Evolutionary conservation across 1,140 invertebrate genomes (phyloP).

Genomic region (Procambarus clarkii): DNA sequence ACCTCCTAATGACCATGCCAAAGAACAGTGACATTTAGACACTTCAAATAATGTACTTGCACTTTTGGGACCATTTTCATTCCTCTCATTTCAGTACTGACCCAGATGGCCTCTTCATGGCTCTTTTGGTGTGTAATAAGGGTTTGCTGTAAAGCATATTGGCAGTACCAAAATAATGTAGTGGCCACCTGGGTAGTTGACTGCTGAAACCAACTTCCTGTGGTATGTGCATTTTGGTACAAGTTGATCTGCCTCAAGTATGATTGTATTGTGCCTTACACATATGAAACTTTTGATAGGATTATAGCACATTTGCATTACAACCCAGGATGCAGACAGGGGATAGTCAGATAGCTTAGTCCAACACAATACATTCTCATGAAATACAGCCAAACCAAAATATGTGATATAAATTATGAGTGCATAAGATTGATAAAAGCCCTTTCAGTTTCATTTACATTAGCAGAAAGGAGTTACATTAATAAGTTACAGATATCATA

Average conservation of each 20-base stretch:
- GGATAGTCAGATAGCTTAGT: background rate
- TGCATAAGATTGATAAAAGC: background rate
- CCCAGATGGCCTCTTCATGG: background rate
- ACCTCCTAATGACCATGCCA: background rate
- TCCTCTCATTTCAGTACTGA: background rate
- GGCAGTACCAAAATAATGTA: background rate
- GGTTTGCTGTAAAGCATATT: background rate
- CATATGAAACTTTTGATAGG: background rate
- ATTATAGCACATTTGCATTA: background rate
- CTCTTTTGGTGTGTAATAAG: background rate
- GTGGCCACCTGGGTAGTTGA: background rate
- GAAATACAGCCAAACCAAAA: background rate
- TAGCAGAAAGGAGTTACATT: background rate
- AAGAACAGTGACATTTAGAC: background rate
- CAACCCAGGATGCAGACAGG: background rate
- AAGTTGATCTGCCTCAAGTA: slow-evolving; percentile 1
- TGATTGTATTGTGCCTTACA: slow-evolving; percentile 3
- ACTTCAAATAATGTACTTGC: background rate
- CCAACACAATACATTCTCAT: background rate
- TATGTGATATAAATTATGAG: background rate
- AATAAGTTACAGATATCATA: background rate
- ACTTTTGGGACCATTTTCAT: background rate
- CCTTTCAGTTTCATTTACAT: background rate
- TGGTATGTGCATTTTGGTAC: background rate
- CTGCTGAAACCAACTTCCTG: too few relatives aligned